Evolutionary conservation across 2,113 vertebrate genomes (phyloP).

Genomic region (Crotophaga sulcirostris): DNA sequence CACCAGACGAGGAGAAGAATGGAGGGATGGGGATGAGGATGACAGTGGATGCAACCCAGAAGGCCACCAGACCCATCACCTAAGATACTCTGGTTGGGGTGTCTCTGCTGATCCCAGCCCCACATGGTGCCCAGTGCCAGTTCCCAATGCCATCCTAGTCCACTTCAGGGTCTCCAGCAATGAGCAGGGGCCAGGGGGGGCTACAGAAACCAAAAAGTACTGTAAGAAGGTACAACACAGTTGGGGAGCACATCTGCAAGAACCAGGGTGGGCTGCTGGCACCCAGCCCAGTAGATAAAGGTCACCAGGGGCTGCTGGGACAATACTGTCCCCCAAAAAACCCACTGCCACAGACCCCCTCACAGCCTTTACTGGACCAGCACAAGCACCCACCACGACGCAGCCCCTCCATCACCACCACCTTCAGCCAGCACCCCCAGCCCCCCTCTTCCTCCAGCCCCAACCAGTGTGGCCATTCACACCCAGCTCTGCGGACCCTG

Average conservation of each 20-base stretch:
- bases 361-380: background rate
- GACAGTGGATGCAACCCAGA: too few relatives aligned
- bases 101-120: background rate
- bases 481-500: accelerated
- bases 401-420: background rate
- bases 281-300: background rate
- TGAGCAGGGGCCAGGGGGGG: accelerated
- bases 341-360: accelerated
- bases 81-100: background rate
- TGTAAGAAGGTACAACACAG: background rate
- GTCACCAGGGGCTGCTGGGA: background rate
- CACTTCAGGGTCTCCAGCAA: background rate
- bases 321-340: background rate
- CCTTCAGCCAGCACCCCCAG: background rate
- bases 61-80: background rate
- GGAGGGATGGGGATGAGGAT: background rate
- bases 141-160: background rate
- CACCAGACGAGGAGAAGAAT: accelerated
- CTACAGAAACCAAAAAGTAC: background rate
- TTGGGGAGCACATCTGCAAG: background rate
- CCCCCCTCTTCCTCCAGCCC: background rate
- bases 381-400: background rate
- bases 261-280: background rate
- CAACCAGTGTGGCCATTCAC: background rate
- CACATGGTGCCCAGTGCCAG: background rate